phyloP scores from a whole-genome alignment of 1,140 invertebrate species.

The Cheumatopsyche charites region DNA sequence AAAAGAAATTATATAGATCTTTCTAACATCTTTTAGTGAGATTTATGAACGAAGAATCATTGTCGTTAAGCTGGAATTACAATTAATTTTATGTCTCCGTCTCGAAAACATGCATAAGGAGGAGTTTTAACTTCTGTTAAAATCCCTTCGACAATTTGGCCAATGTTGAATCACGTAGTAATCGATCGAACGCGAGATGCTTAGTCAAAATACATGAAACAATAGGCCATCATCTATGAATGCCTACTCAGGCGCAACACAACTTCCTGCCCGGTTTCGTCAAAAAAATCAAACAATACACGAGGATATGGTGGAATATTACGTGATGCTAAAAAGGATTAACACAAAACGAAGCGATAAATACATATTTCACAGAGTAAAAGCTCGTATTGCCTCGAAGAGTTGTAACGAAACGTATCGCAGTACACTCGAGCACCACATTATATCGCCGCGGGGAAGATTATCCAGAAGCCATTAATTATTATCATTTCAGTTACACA shows the following conservation, averaged over 20 bases:
- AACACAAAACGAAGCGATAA: background rate
- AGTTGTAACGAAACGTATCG: background rate
- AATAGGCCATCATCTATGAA: conserved; percentile 15
- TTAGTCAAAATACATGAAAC: background rate
- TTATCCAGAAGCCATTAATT: conserved; percentile 6
- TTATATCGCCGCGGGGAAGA: background rate
- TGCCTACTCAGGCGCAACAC: conserved; percentile 3
- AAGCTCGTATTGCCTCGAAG: background rate
- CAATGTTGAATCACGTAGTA: background rate
- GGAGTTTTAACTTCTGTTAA: background rate
- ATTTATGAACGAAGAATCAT: too few species aligned
- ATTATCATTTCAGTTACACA: conserved; percentile 17
- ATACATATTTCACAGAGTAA: background rate
- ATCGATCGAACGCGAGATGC: conserved; percentile 14
- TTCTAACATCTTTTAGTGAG: too few species aligned
- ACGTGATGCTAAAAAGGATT: background rate
- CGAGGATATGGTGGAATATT: conserved; percentile 16
- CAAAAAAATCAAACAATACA: conserved; percentile 12
- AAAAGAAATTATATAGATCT: too few species aligned
- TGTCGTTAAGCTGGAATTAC: background rate
- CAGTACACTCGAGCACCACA: background rate
- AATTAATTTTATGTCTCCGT: conserved; percentile 12
- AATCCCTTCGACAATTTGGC: background rate
- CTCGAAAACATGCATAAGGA: conserved; percentile 3
- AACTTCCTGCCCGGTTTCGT: conserved; percentile 13